These are phyloP conservation scores for Lagocephalus sceleratus DNA, from an alignment of 2,797 vertebrate genomes.

Conservation along the genomic window DNA sequence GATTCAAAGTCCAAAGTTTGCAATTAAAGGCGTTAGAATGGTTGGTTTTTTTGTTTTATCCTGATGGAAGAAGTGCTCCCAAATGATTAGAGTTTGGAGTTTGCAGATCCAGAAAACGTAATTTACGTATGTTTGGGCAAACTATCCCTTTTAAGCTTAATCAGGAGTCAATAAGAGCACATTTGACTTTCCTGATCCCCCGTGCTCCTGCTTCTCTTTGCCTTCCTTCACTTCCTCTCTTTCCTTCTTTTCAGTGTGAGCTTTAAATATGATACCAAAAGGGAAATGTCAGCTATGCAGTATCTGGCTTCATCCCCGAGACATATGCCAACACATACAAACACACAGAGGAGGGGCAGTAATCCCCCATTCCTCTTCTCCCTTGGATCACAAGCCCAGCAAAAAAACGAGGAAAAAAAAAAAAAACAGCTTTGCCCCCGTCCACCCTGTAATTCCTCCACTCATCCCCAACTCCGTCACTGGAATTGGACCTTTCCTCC, in stretches of 20 bases:
- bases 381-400: conserved; percentile 46
- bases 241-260: conserved; percentile 6
- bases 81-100: too few relatives aligned
- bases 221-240: neutral
- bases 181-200: conserved; percentile 1
- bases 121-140: conserved; percentile 32
- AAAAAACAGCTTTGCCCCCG: conserved; percentile 47
- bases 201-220: neutral
- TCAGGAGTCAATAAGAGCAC: conserved; percentile 39
- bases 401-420: conserved; percentile 42
- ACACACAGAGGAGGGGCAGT: conserved; percentile 44
- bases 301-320: conserved; percentile 38
- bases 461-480: conserved; percentile 46
- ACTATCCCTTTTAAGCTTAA: conserved; percentile 27
- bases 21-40: conserved; percentile 24
- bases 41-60: conserved; percentile 35
- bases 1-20: too few relatives aligned
- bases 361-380: conserved; percentile 57
- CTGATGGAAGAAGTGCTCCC: too few relatives aligned
- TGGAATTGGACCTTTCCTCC: conserved; percentile 56
- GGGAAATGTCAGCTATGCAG: conserved; percentile 18
- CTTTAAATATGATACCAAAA: conserved; percentile 20
- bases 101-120: too few relatives aligned
- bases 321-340: conserved; percentile 44
- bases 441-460: conserved; percentile 62